Evolutionary conservation across 1,140 invertebrate species (phyloP).

Genomic region (honey bee (Apis mellifera)): Amel_HAv3.1 CM009935.2:3403001-3403500

Average conservation of each 20-base stretch:
- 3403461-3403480: background rate
- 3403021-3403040: conserved; percentile 61
- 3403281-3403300: conserved; percentile 47
- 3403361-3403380: conserved; percentile 10
- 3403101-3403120: conserved; percentile 60
- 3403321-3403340: conserved; percentile 55
- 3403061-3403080: conserved; percentile 49
- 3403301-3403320: conserved; percentile 58
- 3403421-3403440: background rate
- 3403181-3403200: conserved; percentile 65
- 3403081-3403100: conserved; percentile 56
- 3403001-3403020: conserved; percentile 60
- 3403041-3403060: conserved; percentile 59
- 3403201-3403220: conserved; percentile 66
- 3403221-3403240: conserved; percentile 61
- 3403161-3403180: conserved; percentile 68
- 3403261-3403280: conserved; percentile 12
- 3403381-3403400: conserved; percentile 4
- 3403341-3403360: conserved; percentile 56
- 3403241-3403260: conserved; percentile 62
- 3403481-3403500: background rate
- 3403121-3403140: conserved; percentile 61
- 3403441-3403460: background rate
- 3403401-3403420: background rate
- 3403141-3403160: conserved; percentile 67